These are phyloP conservation scores for Ophion ventricosus DNA, from an alignment of 2,888 invertebrate species.

Conservation along the genomic window DNA sequence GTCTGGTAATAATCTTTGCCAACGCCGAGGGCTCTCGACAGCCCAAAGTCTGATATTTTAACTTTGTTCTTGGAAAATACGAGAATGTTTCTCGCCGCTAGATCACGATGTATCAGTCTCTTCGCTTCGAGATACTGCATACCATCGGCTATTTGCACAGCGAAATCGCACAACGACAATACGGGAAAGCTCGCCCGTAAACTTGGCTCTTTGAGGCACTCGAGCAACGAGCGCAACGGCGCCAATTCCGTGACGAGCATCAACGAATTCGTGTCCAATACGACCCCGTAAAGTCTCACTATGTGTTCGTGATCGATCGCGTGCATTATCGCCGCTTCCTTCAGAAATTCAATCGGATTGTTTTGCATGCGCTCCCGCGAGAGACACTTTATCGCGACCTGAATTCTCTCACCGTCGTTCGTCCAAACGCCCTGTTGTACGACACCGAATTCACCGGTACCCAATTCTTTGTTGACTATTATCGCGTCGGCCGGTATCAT, in stretches of 20 bases:
- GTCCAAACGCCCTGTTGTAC: constrained; percentile 99
- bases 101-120: constrained; percentile 97
- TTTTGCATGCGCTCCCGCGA: constrained; percentile 97
- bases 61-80: constrained; percentile 98
- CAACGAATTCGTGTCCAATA: constrained; percentile 94
- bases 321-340: constrained; percentile 99
- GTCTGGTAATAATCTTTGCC: constrained; percentile 99
- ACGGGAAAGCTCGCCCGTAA: constrained; percentile 96
- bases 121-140: constrained; percentile 99
- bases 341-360: constrained; percentile 97
- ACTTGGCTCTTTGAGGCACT: constrained; percentile 97
- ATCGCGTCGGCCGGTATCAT: constrained; percentile 94
- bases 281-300: constrained; percentile 98
- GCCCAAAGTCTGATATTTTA: constrained; percentile 99
- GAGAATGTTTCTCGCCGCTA: constrained; percentile 98
- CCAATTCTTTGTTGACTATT: constrained; percentile 96
- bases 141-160: constrained; percentile 97
- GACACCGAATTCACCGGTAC: constrained; percentile 98
- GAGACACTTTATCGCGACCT: constrained; percentile 98
- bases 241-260: constrained; percentile 96
- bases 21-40: constrained; percentile 97
- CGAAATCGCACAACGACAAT: constrained; percentile 96
- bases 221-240: constrained; percentile 95
- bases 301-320: constrained; percentile 98
- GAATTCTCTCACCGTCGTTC: constrained; percentile 95